Conservation (phyloP, 2,113 vertebrate genomes). For the Sclerurus mexicanus region DNA sequence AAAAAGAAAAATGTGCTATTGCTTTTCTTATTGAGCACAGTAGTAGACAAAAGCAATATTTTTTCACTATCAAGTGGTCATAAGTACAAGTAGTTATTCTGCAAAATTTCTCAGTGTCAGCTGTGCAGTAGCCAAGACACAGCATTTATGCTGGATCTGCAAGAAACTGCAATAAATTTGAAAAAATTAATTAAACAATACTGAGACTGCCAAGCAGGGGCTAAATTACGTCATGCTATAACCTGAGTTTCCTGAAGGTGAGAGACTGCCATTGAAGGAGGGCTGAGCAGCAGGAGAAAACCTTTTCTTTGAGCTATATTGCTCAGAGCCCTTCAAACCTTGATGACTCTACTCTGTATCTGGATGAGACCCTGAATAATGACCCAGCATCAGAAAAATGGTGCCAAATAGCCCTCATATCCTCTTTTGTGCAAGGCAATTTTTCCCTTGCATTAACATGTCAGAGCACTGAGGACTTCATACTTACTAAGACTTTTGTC, state of each 20-base stretch:
- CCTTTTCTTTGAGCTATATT: neutral
- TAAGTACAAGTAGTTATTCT: neutral
- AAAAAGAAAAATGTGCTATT: neutral
- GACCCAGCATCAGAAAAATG: neutral
- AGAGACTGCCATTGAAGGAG: neutral
- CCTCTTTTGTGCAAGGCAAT: neutral
- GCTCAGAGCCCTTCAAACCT: neutral
- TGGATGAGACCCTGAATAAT: neutral
- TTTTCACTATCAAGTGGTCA: neutral
- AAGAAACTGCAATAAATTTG: constrained; percentile 11
- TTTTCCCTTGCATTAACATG: neutral
- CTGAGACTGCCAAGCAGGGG: neutral
- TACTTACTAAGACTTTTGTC: neutral
- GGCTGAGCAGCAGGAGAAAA: neutral
- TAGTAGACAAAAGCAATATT: neutral
- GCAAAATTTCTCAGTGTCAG: neutral
- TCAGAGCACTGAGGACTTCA: neutral
- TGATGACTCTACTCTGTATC: accelerated
- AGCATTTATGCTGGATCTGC: neutral
- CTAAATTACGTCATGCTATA: neutral
- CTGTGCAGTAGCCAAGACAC: neutral
- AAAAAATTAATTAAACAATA: constrained; percentile 7
- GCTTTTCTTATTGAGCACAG: neutral
- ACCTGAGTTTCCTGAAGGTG: neutral
- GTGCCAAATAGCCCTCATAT: neutral